phyloP scores from a whole-genome alignment of 1,140 invertebrate species.

The Drosophila pallidifrons region DNA sequence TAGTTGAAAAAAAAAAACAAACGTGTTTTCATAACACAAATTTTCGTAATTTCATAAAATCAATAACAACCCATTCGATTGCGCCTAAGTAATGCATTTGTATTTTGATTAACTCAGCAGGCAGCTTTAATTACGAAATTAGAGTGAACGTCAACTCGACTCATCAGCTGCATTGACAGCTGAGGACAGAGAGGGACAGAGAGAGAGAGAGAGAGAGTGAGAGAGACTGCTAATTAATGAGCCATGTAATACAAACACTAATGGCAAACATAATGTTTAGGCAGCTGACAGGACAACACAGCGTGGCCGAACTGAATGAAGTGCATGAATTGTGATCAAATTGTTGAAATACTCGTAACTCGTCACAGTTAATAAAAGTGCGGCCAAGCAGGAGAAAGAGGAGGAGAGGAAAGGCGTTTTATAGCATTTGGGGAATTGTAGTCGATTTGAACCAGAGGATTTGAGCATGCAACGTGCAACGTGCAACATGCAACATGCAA shows the following conservation, averaged over 20 bases:
- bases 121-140: no score
- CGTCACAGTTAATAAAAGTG: slow-evolving; percentile 7
- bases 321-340: not conserved
- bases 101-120: no score
- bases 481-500: slow-evolving; percentile 18
- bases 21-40: no score
- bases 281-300: slow-evolving; percentile 18
- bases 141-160: not conserved
- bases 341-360: not conserved
- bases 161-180: not conserved
- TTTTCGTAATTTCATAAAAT: no score
- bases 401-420: no score
- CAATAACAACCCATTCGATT: no score
- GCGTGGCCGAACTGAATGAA: not conserved
- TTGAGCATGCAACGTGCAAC: slow-evolving; percentile 6
- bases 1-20: no score
- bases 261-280: not conserved
- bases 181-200: not conserved
- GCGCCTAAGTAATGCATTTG: no score
- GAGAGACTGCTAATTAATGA: not conserved
- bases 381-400: not conserved
- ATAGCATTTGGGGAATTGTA: not conserved
- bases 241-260: slow-evolving; percentile 2
- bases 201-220: no score
- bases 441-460: not conserved